Conservation (phyloP, 1,140 invertebrate species). For the Heliconius himera region DNA sequence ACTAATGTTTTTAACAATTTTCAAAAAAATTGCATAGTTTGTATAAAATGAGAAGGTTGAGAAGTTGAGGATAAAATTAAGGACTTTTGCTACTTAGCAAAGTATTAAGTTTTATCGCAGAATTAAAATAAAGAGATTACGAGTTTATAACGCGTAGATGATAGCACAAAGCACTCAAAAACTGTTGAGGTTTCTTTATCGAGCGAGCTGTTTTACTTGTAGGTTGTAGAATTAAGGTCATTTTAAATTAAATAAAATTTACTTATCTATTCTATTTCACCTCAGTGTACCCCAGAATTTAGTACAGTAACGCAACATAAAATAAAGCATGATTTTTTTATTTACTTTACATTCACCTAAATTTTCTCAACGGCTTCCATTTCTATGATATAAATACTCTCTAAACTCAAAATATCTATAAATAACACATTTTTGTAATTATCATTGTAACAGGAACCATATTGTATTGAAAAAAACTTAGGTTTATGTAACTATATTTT, state of each 20-base stretch:
- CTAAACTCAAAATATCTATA: too few relatives aligned
- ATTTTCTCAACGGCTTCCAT: not conserved
- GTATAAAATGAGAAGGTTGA: not conserved
- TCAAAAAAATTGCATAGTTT: not conserved
- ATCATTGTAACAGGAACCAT: too few relatives aligned
- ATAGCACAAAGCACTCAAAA: constrained; percentile 10
- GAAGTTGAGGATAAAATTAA: not conserved
- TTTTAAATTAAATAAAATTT: not conserved
- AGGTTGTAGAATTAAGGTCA: not conserved
- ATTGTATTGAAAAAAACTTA: too few relatives aligned
- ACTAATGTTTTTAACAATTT: not conserved
- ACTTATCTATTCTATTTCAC: not conserved
- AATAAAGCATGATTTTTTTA: not conserved
- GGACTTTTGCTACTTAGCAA: not conserved
- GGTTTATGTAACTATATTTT: too few relatives aligned
- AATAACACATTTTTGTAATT: too few relatives aligned
- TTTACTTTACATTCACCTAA: too few relatives aligned
- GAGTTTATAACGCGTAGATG: not conserved
- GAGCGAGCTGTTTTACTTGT: not conserved
- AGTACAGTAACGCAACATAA: not conserved
- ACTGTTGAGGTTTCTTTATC: not conserved
- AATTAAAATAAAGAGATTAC: not conserved
- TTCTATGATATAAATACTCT: too few relatives aligned
- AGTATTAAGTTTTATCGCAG: constrained; percentile 6
- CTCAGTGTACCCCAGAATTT: not conserved